Evolutionary conservation across 2,113 vertebrate genomes (phyloP), one percentile per base, ranked within the genome.

Genomic region (Nesogale talazaci): DNA sequence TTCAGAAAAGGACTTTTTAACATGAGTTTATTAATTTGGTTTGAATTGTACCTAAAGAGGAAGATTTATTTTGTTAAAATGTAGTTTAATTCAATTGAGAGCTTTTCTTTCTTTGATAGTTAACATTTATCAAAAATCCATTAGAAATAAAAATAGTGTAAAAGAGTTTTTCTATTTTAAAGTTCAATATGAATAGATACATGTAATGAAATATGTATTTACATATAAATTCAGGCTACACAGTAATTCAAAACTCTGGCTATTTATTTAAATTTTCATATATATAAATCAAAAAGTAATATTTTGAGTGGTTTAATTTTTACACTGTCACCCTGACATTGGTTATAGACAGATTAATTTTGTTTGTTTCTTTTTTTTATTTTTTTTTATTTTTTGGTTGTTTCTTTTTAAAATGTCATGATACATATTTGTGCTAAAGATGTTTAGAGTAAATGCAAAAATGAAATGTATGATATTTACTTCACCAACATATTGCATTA

Each of bases 81-180:
- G 7, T 31, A 93, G 90, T 95, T 94, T 95, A 96, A 97, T 97
- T 96, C 93, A 89, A 94, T 42, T 92, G 31, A 93, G 91, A 29
- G 95, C 91, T 94, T 92, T 96, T 61, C 95, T 98, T 97, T 96
- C 93, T 93, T 96, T 94, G 67, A 86, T 89, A 84, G n/a, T 57
- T 90, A 72, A 56, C 78, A 97, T 96, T 97, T 97, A 93, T 96
- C 79, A 88, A 89, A 27, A 77, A 3, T 78, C 94, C 94, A 42
- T 90, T 83, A 90, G 70, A 95, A 95, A 93, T 3, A 6, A 70
- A 36, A 25, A 78, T 95, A 27, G 0, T 92, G 57, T 19, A 95
- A 76, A 96, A 96, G 76, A 90, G 70, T 86, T 83, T 63, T 52
- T 92, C 78, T 94, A 77, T 86, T 74, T 52, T 19, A 20, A 96